phyloP scores from a whole-genome alignment of 1,140 invertebrate genomes.

The Battus philenor region DNA sequence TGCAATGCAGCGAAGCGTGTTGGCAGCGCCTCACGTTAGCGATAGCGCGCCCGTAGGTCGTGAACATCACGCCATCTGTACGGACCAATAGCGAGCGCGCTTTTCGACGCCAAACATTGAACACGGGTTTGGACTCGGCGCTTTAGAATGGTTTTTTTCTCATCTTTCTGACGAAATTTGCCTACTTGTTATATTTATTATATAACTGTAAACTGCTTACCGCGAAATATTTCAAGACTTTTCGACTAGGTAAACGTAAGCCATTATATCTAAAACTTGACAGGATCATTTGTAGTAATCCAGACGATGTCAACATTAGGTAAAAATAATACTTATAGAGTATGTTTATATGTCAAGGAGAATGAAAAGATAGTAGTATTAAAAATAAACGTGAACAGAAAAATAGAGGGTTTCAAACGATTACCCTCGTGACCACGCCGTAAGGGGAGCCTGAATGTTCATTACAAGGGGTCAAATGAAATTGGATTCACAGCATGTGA shows the following conservation, averaged over 20 bases:
- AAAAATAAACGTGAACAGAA: too few relatives aligned
- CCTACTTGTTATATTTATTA: slow-evolving; percentile 3
- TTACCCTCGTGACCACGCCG: neutral
- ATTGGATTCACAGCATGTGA: slow-evolving; percentile 5
- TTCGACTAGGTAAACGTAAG: too few relatives aligned
- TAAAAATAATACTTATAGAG: too few relatives aligned
- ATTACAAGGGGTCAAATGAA: slow-evolving; percentile 5
- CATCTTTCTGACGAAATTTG: neutral
- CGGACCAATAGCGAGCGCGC: slow-evolving; percentile 35
- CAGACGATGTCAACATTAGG: too few relatives aligned
- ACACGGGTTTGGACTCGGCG: too few relatives aligned
- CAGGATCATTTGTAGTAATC: too few relatives aligned
- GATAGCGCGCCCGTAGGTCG: slow-evolving; percentile 18
- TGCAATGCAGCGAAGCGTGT: slow-evolving; percentile 20
- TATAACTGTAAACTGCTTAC: slow-evolving; percentile 1
- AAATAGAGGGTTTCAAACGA: neutral
- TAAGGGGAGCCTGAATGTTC: neutral
- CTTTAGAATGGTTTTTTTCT: too few relatives aligned
- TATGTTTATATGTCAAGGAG: too few relatives aligned
- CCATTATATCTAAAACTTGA: too few relatives aligned
- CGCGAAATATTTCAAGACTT: neutral
- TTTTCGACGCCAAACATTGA: slow-evolving; percentile 17
- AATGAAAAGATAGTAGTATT: too few relatives aligned
- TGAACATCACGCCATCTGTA: slow-evolving; percentile 42
- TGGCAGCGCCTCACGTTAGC: slow-evolving; percentile 36